A percentile compares a stretch with the other conserved stretches of the same genome.
These are phyloP conservation scores for Thera obeliscata DNA, from an alignment of 2,888 invertebrate genomes.

Conservation along the genomic window DNA sequence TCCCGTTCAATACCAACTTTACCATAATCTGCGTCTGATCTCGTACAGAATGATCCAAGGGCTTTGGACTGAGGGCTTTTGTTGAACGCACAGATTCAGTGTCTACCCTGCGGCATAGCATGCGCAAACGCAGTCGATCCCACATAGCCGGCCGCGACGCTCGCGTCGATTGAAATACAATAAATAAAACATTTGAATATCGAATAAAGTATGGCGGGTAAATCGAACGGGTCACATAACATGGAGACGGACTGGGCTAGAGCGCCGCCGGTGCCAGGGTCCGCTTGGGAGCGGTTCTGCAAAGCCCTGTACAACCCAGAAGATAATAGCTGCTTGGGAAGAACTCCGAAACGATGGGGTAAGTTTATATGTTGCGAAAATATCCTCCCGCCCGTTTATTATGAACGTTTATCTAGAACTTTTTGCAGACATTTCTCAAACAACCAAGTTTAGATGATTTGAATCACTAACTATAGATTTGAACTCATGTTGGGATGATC, in stretches of 20 bases:
- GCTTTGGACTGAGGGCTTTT: conserved; percentile 29
- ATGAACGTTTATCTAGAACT: too few relatives aligned
- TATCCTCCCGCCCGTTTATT: neutral
- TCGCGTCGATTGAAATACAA: conserved; percentile 4
- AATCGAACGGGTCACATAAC: conserved; percentile 58
- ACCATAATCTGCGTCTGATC: neutral
- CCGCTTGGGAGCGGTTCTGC: conserved; percentile 55
- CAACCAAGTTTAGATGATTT: neutral
- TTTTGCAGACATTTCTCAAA: too few relatives aligned
- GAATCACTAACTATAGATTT: neutral
- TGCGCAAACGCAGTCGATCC: conserved; percentile 58
- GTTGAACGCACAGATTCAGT: conserved; percentile 26
- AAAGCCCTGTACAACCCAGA: conserved; percentile 69
- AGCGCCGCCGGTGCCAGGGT: conserved; percentile 62
- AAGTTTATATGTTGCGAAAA: conserved; percentile 45
- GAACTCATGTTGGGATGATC: neutral
- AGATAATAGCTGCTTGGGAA: conserved; percentile 71
- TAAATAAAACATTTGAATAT: conserved; percentile 3
- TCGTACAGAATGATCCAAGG: neutral
- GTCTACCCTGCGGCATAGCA: conserved; percentile 35
- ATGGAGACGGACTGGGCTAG: conserved; percentile 70
- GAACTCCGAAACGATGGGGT: conserved; percentile 79
- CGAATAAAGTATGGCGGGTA: conserved; percentile 56
- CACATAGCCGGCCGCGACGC: conserved; percentile 36
- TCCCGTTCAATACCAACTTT: neutral